These are phyloP conservation scores for Noturus placidus DNA, from an alignment of 2,113 vertebrate genomes.

Conservation along the genomic window DNA sequence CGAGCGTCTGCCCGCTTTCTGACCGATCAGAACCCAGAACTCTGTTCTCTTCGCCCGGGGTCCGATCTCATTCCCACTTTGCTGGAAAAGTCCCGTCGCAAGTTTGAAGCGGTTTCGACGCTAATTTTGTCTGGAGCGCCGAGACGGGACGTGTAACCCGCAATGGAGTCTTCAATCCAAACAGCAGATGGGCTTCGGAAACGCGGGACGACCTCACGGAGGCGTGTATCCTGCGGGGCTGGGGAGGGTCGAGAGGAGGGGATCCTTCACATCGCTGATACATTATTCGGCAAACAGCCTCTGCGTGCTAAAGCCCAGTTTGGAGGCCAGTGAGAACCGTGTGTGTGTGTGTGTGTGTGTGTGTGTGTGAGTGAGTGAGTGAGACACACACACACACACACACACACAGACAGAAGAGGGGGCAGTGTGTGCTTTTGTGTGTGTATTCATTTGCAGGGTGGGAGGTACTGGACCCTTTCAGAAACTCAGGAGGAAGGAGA, in stretches of 20 bases:
- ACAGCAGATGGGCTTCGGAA: background rate
- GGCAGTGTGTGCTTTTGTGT: background rate
- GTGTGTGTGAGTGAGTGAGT: conserved; percentile 6
- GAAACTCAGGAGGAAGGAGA: conserved; percentile 69
- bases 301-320: conserved; percentile 67
- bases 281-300: conserved; percentile 80
- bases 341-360: conserved; percentile 19
- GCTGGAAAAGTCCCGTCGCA: background rate
- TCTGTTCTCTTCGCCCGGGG: background rate
- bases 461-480: conserved; percentile 71
- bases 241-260: conserved; percentile 59
- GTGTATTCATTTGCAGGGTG: conserved; percentile 66
- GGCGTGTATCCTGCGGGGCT: conserved; percentile 18
- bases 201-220: background rate
- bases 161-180: background rate
- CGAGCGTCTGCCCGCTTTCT: background rate
- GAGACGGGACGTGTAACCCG: background rate
- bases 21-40: background rate
- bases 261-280: conserved; percentile 76
- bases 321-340: conserved; percentile 63
- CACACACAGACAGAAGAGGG: background rate
- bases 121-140: background rate
- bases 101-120: background rate
- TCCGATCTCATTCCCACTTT: background rate
- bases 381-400: no score